Conservation (phyloP, 2,888 invertebrate genomes). For the Pseudeuparius sepicola region DNA sequence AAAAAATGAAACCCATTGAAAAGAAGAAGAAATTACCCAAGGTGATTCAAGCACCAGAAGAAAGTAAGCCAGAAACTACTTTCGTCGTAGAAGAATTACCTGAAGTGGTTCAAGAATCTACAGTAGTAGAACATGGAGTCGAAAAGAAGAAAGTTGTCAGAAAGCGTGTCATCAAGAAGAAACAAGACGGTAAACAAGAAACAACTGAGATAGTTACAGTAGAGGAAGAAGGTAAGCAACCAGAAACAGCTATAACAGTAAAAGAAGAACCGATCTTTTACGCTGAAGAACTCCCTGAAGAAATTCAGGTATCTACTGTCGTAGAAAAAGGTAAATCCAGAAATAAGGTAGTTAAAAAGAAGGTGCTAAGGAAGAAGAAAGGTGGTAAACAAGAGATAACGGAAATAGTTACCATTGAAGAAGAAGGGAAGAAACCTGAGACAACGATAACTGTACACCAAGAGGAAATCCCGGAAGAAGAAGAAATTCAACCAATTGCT, state of each 20-base stretch:
- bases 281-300: slow-evolving; percentile 24
- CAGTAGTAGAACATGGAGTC: slow-evolving; percentile 39
- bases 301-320: slow-evolving; percentile 25
- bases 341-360: slow-evolving; percentile 27
- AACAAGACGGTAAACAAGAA: slow-evolving; percentile 31
- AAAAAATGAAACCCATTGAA: too few species aligned
- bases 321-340: slow-evolving; percentile 24
- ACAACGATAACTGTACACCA: slow-evolving; percentile 27
- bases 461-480: slow-evolving; percentile 28
- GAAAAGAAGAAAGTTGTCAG: slow-evolving; percentile 34
- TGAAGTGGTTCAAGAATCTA: slow-evolving; percentile 34
- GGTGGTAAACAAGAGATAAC: slow-evolving; percentile 38
- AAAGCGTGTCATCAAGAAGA: slow-evolving; percentile 38
- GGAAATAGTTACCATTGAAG: slow-evolving; percentile 28
- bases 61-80: slow-evolving; percentile 33
- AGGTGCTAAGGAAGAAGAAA: slow-evolving; percentile 26
- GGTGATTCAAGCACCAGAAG: too few species aligned
- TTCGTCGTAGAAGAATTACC: slow-evolving; percentile 35
- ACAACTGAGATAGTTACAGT: slow-evolving; percentile 29
- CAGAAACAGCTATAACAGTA: slow-evolving; percentile 34
- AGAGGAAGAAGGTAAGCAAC: slow-evolving; percentile 33
- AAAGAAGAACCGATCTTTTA: slow-evolving; percentile 16
- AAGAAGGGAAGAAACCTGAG: slow-evolving; percentile 37
- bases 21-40: slow-evolving; percentile 1
- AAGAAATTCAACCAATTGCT: too few species aligned